Percentiles rank a stretch among this genome's conserved stretches.
These are phyloP conservation scores for Clarias batrachus DNA, from an alignment of 2,113 vertebrate species.

Conservation along the genomic window DNA sequence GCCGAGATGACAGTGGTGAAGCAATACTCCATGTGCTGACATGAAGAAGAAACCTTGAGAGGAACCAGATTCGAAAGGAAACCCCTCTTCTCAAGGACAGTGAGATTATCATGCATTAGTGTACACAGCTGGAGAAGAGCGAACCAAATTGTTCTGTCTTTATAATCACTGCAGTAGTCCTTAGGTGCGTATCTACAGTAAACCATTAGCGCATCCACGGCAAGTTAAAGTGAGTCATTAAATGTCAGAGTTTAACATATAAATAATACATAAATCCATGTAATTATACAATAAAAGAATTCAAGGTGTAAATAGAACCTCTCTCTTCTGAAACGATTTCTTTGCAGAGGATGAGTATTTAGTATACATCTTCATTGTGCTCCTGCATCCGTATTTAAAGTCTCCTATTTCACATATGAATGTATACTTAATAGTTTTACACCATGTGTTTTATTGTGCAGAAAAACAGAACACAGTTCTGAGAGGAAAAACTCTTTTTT, in stretches of 20 bases:
- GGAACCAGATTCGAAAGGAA: neutral
- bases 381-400: neutral
- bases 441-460: no score
- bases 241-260: neutral
- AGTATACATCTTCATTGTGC: neutral
- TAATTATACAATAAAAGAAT: conserved; percentile 9
- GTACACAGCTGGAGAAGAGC: neutral
- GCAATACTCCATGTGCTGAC: neutral
- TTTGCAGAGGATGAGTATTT: neutral
- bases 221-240: neutral
- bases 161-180: neutral
- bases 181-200: neutral
- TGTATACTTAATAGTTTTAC: neutral
- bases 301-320: neutral
- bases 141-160: neutral
- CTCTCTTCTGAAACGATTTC: neutral
- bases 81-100: neutral
- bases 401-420: neutral
- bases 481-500: no score
- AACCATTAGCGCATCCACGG: neutral
- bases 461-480: no score
- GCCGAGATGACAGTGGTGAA: neutral
- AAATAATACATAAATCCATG: conserved; percentile 1
- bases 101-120: neutral
- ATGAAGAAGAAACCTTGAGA: neutral